Base-by-base conservation (phyloP, 2,113 vertebrate genomes). In the Acinonyx jubatus region DNA sequence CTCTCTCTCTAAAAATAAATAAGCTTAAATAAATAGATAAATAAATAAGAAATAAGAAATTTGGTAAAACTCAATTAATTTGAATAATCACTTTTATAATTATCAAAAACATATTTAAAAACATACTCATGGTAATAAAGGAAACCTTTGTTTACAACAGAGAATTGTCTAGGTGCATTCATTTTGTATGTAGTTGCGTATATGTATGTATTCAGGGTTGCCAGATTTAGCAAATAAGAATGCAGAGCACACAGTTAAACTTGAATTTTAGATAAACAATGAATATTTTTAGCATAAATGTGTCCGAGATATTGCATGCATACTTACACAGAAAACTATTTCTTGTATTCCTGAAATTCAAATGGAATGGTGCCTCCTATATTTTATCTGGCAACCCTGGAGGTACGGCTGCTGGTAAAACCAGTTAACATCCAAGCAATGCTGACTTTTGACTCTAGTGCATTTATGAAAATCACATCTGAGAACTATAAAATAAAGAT, bases 401-500 rank as follows among this genome's bases (percentile, higher is more conserved):
- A 19, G 68, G 9, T 41, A 36, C 6, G 10, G 18, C 57, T 90
- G 16, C 38, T 83, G 57, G 36, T 76, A 92, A 96, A 88, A n/a
- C 2, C 50, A 65, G 55, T 36, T 41, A 57, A 38, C 19, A 68
- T 50, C 68, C 23, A 69, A 86, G 8, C 55, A 87, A 81, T 41
- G 31, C 8, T 10, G 73, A 68, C 66, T 80, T 57, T 95, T 79
- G 84, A 45, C 55, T 57, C 87, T 41, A 41, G 12, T 91, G 57
- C 23, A 31, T 76, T 97, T 88, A 78, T 73, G 66, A 93, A 98
- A 95, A 86, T 89, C 68, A 68, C 38, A 85, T 94, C 66, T 81
- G n/a, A 91, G 45, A 93, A 92, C 65, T 94, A 5, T 86, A 92
- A 95, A 80, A 95, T 88, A 92, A 94, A 68, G 91, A 95, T 94